Base-by-base conservation (phyloP, 2,888 invertebrate genomes). In the Caenorhabditis imperialis region DNA sequence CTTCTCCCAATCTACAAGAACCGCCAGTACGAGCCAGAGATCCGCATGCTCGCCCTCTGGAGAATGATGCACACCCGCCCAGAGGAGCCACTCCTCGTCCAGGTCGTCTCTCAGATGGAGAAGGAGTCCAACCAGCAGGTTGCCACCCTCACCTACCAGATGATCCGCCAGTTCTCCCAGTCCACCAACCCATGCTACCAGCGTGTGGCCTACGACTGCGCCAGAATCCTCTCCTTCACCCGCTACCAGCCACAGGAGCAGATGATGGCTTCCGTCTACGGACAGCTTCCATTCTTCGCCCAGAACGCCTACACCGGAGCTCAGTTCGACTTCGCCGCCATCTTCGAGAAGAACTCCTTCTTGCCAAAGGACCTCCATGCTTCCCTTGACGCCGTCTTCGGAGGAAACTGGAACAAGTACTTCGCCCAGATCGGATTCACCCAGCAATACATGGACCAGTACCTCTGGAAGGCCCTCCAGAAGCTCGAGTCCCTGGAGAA, bases 1-100 rank as follows among this genome's bases (percentile, higher is more conserved):
- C 74, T 74, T 14, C 74, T 74, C 53, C 86, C 86, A 51, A 61
- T 86, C 70, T 82, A 74, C 81, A 74, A 76, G 77, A 80, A 83
- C 83, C 71, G 57, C 16, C 62, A 51, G n/a, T 79, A 83, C 53
- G 61, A 61, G 25, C 77, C 83, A 57, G 84, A 84, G 50, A 42
- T 86, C 63, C 81, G 86, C 45, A 78, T 82, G 54, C 67, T 78
- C 37, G 82, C 84, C 62, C 58, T 84, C 70, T 77, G 73, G 75
- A 72, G 81, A 70, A 51, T 87, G 53, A 70, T 85, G 74, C 65
- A 81, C 27, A 79, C 83, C 48, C 58, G 51, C 30, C 85, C 85
- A 57, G 77, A 78, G 16, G 74, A 78, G 54, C 22, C 63, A 20
- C 50, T 84, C 53, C 70, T 86, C 42, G 79, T 81, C 54, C 82